Base-by-base conservation (phyloP, 2,888 invertebrate genomes). In the Plebejus anna region DNA sequence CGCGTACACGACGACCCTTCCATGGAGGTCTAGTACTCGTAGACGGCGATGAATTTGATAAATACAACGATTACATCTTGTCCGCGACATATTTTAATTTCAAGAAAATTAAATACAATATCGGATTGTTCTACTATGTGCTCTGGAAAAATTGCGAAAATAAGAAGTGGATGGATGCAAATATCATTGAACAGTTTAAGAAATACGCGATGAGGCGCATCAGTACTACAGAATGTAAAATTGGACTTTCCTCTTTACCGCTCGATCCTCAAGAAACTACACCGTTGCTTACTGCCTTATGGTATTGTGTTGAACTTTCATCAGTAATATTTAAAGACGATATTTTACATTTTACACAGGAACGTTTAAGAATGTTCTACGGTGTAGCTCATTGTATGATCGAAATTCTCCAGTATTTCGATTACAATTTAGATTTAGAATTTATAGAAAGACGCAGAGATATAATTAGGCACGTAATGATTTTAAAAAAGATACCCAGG, bases 151-250 rank as follows among this genome's bases (percentile, higher is more conserved):
- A 82, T 70, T 85, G 85, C 79, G 86, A 86, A 79, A 83, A 81
- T 7, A 87, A 87, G 81, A 79, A 85, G 71, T 87, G 87, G 87
- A 87, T 87, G 87, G 86, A 87, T 47, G 82, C 75, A 80, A 87
- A 87, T 76, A 84, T 87, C 0, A 80, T 86, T 11, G 83, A 83
- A 55, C 82, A 82, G 73, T 85, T 87, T 32, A 87, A 84, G 72
- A 83, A 84, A 47, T 87, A 87, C 57, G 78, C 75, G 4, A 79
- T 86, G 81, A 79, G 84, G 72, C 86, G 87, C 70, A 82, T 87
- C 16, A 81, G 81, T 77, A 75, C 22, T 11, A 84, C 84, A 22
- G 79, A 79, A 59, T 86, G 87, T 75, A 84, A 80, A 77, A 84
- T 86, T 76, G 86, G 83, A 4, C 78, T 86, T n/a, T 83, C 86